Percentiles rank a stretch among this genome's conserved stretches.
phyloP scores from a whole-genome alignment of 1,140 invertebrate species.

The Ridgeia piscesae region DNA sequence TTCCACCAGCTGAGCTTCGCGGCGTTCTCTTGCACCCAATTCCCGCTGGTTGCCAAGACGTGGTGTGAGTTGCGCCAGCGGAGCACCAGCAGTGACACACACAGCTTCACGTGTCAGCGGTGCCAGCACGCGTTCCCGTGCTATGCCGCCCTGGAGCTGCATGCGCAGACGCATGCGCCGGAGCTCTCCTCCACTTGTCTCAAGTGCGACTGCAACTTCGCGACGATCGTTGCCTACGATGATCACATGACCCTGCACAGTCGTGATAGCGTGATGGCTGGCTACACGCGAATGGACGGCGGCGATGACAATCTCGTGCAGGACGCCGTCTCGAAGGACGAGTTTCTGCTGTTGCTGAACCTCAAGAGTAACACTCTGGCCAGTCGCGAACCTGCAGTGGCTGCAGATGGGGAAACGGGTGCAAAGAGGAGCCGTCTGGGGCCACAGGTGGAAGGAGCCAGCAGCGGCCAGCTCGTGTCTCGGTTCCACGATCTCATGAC shows the following conservation, averaged over 20 bases:
- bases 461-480: not conserved
- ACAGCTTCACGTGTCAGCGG: constrained; percentile 71
- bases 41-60: constrained; percentile 73
- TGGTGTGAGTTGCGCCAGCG: constrained; percentile 72
- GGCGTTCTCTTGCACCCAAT: constrained; percentile 77
- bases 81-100: constrained; percentile 64
- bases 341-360: constrained; percentile 45
- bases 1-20: constrained; percentile 77
- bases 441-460: not conserved
- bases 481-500: not conserved
- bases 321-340: constrained; percentile 61
- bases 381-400: not conserved
- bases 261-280: constrained; percentile 43
- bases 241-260: constrained; percentile 51
- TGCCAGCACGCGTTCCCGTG: constrained; percentile 77
- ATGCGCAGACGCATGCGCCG: constrained; percentile 41
- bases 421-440: not conserved
- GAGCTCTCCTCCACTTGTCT: constrained; percentile 37
- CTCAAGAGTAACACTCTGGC: constrained; percentile 11
- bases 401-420: not conserved
- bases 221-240: constrained; percentile 42
- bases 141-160: constrained; percentile 68
- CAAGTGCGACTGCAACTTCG: constrained; percentile 53
- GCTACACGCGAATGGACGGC: constrained; percentile 28
- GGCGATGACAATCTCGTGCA: constrained; percentile 28